These are phyloP conservation scores for Leptopilina drosophilae DNA, from an alignment of 2,888 invertebrate species.

Conservation along the genomic window DNA sequence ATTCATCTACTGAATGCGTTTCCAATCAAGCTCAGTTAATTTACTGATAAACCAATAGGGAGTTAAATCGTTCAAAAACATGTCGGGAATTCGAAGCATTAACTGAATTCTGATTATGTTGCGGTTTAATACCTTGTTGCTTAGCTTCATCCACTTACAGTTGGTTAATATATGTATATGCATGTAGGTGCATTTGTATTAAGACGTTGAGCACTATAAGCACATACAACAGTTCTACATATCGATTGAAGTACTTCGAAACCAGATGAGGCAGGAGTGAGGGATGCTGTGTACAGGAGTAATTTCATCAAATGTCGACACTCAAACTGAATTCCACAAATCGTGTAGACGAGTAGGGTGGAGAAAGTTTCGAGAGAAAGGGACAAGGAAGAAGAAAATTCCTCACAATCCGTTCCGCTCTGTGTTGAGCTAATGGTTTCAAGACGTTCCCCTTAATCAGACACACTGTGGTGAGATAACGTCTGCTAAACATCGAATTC, in stretches of 20 bases:
- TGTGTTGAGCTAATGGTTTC: slow-evolving; percentile 29
- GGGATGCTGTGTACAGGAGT: slow-evolving; percentile 3
- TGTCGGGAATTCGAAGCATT: not conserved
- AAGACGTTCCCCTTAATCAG: slow-evolving; percentile 29
- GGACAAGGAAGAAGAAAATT: slow-evolving; percentile 40
- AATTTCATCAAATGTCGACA: slow-evolving; percentile 37
- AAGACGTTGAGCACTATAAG: slow-evolving; percentile 4
- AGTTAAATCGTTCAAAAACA: slow-evolving; percentile 6
- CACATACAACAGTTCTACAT: not conserved
- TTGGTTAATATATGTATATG: not conserved
- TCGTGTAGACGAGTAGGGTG: slow-evolving; percentile 18
- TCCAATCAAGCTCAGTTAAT: too few relatives aligned
- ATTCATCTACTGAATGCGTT: too few relatives aligned
- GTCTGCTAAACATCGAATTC: slow-evolving; percentile 36
- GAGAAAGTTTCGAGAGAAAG: not conserved
- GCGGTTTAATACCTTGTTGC: slow-evolving; percentile 28
- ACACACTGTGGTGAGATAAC: slow-evolving; percentile 24
- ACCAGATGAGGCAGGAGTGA: not conserved
- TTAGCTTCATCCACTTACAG: not conserved
- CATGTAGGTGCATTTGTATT: not conserved
- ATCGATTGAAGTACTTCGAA: slow-evolving; percentile 31
- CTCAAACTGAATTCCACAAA: slow-evolving; percentile 29
- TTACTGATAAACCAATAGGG: too few relatives aligned
- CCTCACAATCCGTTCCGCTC: slow-evolving; percentile 28
- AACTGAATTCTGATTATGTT: slow-evolving; percentile 14